Evolutionary conservation across 2,797 vertebrate genomes (phyloP).

Genomic region (Chloroceryle inda): DNA sequence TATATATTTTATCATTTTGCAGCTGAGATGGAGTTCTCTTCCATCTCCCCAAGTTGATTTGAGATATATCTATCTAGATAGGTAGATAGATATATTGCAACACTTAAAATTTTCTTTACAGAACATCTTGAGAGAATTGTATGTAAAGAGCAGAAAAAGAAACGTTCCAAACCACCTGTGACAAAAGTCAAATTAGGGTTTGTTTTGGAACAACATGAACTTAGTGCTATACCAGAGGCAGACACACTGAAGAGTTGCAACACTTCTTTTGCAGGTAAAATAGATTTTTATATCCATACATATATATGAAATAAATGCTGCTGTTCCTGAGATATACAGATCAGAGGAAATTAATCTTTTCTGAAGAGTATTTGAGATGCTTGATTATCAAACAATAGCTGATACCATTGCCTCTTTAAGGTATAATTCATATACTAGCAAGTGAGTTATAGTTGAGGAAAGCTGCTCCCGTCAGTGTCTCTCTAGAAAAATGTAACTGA

Average conservation of each 20-base stretch:
- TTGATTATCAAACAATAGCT: background rate
- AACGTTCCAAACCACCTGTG: slow-evolving; percentile 86
- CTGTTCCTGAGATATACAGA: background rate
- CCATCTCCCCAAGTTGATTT: background rate
- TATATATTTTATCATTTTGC: background rate
- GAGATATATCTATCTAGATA: background rate
- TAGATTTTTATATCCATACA: too few species aligned
- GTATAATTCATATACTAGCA: background rate
- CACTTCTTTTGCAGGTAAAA: slow-evolving; percentile 81
- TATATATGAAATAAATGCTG: background rate
- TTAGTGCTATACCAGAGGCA: slow-evolving; percentile 91
- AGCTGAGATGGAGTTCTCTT: background rate
- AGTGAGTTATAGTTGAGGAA: background rate
- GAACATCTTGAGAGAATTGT: slow-evolving; percentile 38
- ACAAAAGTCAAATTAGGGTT: slow-evolving; percentile 82
- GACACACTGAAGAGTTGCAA: slow-evolving; percentile 84
- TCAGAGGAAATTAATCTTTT: background rate
- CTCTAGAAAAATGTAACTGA: background rate
- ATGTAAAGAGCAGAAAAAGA: slow-evolving; percentile 43
- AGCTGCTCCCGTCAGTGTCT: background rate
- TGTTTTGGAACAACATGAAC: slow-evolving; percentile 88
- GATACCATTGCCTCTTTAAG: background rate
- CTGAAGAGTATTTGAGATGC: background rate
- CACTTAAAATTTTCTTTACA: slow-evolving; percentile 36
- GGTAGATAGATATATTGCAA: background rate